Percentiles rank a stretch among this genome's conserved stretches.
Conservation (phyloP, 2,888 invertebrate genomes). For the Dusona sp. region DNA sequence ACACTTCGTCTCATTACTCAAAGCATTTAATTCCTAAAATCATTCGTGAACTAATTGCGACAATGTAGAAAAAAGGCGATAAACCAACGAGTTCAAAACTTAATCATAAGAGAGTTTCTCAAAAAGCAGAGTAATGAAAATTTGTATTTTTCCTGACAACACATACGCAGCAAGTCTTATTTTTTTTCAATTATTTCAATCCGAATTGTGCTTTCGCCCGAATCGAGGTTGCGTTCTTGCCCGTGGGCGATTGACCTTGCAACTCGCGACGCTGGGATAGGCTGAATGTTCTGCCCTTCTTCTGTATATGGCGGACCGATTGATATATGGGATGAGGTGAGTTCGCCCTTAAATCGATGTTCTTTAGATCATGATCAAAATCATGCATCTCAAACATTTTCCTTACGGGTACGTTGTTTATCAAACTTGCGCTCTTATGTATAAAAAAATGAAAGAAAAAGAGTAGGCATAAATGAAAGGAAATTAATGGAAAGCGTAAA, state of each 20-base stretch:
- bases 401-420: not conserved
- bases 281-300: not conserved
- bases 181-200: not conserved
- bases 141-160: not conserved
- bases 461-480: not conserved
- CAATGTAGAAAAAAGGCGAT: too few relatives aligned
- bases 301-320: not conserved
- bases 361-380: not conserved
- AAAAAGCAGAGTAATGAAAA: not conserved
- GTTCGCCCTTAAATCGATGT: not conserved
- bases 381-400: not conserved
- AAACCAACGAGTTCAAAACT: too few relatives aligned
- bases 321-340: not conserved
- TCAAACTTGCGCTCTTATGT: not conserved
- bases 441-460: not conserved
- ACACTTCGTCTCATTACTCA: not conserved
- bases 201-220: not conserved
- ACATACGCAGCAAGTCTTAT: not conserved
- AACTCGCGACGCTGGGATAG: not conserved
- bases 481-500: not conserved
- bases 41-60: too few relatives aligned
- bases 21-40: not conserved
- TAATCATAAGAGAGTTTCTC: not conserved
- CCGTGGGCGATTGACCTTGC: constrained; percentile 11
- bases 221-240: not conserved